Evolutionary conservation across 2,113 vertebrate genomes (phyloP), one percentile per base, ranked within the genome.

Genomic region (Hypomesus transpacificus): DNA sequence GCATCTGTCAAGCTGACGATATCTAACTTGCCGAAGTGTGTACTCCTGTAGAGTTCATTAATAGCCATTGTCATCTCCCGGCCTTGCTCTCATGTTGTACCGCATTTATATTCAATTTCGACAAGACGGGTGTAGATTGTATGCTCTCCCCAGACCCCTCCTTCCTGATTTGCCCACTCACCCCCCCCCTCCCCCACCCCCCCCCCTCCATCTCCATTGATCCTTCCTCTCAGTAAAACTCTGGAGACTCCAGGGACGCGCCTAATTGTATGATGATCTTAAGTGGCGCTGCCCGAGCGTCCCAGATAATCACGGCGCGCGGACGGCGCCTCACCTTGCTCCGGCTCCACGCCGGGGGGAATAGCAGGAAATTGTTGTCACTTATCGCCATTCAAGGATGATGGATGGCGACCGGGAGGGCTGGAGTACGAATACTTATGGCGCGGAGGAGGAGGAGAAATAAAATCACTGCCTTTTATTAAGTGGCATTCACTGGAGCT

Each of bases 391-490:
- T 79, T 80, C 74, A 73, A 78, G 64, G 68, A 84, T 88, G 87
- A 90, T 84, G 82, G 87, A 88, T 87, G 78, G 81, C 4, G 66
- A 71, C 74, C 54, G 21, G 66, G 66, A 56, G 67, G 69, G 53
- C 59, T 71, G 22, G 54, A 80, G 81, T 77, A 52, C 71, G 68
- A 77, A 81, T 81, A 82, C 87, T 87, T 76, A 77, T 78, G 79
- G 81, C 69, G 31, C 75, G 80, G 68, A 61, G 64, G 21, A 17
- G 70, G 81, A 46, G 78, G 66, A 79, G 75, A 75, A 85, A 84
- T 84, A 82, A 82, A 87, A 86, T 89, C 82, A 84, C 87, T 85
- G 75, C 70, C 73, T 81, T 46, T 87, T 86, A 88, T 89, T 88
- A 88, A 88, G 88, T 82, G 87, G 60, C 81, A 82, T 84, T 87